phyloP scores from a whole-genome alignment of 2,113 vertebrate genomes.

The Penelope pileata region DNA sequence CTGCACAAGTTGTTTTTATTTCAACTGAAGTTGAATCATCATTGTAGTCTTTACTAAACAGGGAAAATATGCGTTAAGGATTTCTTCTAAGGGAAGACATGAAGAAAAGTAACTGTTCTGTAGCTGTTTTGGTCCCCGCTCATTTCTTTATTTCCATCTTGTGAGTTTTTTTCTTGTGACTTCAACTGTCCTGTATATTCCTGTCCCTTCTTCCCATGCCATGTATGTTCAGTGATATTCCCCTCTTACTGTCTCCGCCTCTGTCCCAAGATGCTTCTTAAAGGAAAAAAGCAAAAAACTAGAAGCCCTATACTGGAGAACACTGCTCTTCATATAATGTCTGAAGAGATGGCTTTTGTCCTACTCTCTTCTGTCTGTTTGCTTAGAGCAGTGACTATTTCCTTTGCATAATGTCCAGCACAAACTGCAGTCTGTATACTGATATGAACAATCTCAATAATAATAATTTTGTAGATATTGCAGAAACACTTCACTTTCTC shows the following conservation, averaged over 20 bases:
- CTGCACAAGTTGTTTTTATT: background rate
- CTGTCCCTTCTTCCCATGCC: background rate
- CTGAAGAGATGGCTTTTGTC: background rate
- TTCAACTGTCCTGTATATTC: background rate
- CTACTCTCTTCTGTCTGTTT: background rate
- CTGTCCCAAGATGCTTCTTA: background rate
- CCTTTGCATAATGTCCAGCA: background rate
- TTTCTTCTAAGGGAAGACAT: background rate
- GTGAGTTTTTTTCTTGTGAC: background rate
- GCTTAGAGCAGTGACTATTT: background rate
- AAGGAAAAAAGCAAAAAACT: background rate
- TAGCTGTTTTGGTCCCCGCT: background rate
- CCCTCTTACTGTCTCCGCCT: background rate
- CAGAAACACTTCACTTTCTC: constrained; percentile 97
- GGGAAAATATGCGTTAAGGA: background rate
- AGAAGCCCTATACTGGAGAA: background rate
- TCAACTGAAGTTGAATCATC: background rate
- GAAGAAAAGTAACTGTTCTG: background rate
- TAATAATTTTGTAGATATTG: constrained; percentile 86
- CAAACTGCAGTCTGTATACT: background rate
- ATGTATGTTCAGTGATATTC: background rate
- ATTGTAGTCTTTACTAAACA: background rate
- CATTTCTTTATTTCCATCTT: background rate
- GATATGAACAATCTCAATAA: background rate
- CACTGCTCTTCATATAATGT: accelerated